Evolutionary conservation across 2,797 vertebrate genomes (phyloP).

Genomic region (Halcyon chelicuti): DNA sequence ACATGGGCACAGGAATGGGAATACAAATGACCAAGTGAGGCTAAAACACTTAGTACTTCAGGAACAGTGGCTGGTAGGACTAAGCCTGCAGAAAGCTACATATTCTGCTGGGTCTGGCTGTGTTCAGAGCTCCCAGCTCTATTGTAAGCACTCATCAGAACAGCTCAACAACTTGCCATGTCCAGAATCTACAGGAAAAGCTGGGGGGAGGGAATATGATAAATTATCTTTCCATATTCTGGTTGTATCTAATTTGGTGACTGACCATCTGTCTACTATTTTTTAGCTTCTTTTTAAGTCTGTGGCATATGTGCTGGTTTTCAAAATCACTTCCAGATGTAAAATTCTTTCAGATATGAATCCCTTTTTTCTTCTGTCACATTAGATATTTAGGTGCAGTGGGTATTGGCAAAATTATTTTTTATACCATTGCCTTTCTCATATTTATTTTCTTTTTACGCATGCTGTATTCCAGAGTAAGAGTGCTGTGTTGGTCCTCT

Average conservation of each 20-base stretch:
- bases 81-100: neutral
- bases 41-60: neutral
- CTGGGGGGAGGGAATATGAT: neutral
- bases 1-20: neutral
- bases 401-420: neutral
- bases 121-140: neutral
- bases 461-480: neutral
- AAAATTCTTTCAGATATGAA: neutral
- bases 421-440: neutral
- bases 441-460: neutral
- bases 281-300: neutral
- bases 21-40: neutral
- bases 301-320: neutral
- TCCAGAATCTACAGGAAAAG: neutral
- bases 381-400: neutral
- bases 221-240: neutral
- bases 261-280: slow-evolving; percentile 21
- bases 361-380: neutral
- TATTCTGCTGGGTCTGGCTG: neutral
- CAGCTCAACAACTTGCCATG: neutral
- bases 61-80: neutral
- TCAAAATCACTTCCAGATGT: slow-evolving; percentile 27
- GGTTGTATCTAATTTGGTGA: slow-evolving; percentile 31
- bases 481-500: neutral
- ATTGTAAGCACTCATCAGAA: neutral